phyloP scores from a whole-genome alignment of 2,113 vertebrate genomes.

The Procavia capensis region DNA sequence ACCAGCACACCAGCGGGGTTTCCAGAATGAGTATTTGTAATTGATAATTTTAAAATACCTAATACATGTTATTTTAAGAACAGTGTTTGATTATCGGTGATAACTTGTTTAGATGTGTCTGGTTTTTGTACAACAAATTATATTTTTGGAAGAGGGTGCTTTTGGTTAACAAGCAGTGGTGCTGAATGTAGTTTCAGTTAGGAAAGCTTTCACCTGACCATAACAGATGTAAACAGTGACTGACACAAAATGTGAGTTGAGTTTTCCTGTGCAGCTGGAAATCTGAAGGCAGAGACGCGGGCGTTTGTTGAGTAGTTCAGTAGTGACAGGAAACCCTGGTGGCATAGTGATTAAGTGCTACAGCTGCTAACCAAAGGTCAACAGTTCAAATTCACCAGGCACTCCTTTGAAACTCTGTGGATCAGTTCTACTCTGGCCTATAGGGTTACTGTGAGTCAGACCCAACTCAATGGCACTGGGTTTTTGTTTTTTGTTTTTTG shows the following conservation, averaged over 20 bases:
- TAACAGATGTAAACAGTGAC: constrained; percentile 16
- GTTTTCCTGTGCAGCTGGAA: background rate
- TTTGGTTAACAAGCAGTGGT: constrained; percentile 40
- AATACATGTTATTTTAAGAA: constrained; percentile 25
- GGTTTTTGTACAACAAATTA: constrained; percentile 28
- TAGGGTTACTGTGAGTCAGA: too few relatives aligned
- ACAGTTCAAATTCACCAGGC: too few relatives aligned
- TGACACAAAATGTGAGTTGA: background rate
- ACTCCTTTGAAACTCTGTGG: too few relatives aligned
- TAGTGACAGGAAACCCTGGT: background rate
- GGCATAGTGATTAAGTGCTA: too few relatives aligned
- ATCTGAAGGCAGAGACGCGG: background rate
- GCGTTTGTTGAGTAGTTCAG: background rate
- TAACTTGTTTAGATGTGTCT: constrained; percentile 42
- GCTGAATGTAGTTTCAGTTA: background rate
- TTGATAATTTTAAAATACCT: constrained; percentile 27
- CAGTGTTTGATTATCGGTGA: constrained; percentile 48
- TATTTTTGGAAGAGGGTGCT: background rate
- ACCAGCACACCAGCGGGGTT: too few relatives aligned
- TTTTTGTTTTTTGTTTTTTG: too few relatives aligned
- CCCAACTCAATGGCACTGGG: too few relatives aligned
- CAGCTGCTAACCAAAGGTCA: too few relatives aligned
- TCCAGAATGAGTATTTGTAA: constrained; percentile 8
- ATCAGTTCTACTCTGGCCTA: too few relatives aligned
- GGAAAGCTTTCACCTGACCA: constrained; percentile 50